Evolutionary conservation across 1,140 invertebrate genomes (phyloP), one percentile per base, ranked within the genome.

Genomic region (Pemphigus obesinymphae): DNA sequence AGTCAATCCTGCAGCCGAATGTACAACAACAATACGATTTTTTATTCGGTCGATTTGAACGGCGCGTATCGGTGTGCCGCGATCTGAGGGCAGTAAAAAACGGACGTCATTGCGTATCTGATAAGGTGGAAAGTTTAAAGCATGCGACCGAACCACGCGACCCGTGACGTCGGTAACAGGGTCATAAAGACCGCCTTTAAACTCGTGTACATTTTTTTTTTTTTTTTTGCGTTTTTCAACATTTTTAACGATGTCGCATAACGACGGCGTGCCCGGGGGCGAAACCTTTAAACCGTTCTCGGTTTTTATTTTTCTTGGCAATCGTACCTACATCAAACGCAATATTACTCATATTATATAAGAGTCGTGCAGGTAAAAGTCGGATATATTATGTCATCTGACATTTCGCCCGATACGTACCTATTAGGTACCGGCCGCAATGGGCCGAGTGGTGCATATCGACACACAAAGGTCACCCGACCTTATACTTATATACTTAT

Each of bases 151-250:
- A 70, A 23, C 13, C 66, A 43, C 34, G 37, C 11, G 34, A 70
- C 66, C 66, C 11, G 26, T 26, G 37, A 43, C 37, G n/a, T 26
- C 40, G 7, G 29, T 26, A 70, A 70, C 8, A 43, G 68, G 66
- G 68, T 70, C 68, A 70, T 45, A 37, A 45, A 45, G 68, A 70
- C 68, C 68, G 40, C 68, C 66, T 70, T 48, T n/a, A 31, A 20
- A 17, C 20, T 34, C 8, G 8, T 34, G 11, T 61, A 61, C 11
- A 34, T 34, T 11, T 48, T 7, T 48, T 2, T 10, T 48, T 48
- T 48, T 13, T 48, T 10, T 10, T 10, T 15, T 48, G 7, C 45
- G 37, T 40, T 40, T 40, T 40, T 40, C 37, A 10, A 40, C 37
- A 40, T 5, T 40, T 4, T 40, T 10, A 10, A 4, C 37, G 10